A percentile compares a stretch with the other conserved stretches of the same genome.
phyloP scores from a whole-genome alignment of 2,113 vertebrate species.

The Ictalurus furcatus region DNA sequence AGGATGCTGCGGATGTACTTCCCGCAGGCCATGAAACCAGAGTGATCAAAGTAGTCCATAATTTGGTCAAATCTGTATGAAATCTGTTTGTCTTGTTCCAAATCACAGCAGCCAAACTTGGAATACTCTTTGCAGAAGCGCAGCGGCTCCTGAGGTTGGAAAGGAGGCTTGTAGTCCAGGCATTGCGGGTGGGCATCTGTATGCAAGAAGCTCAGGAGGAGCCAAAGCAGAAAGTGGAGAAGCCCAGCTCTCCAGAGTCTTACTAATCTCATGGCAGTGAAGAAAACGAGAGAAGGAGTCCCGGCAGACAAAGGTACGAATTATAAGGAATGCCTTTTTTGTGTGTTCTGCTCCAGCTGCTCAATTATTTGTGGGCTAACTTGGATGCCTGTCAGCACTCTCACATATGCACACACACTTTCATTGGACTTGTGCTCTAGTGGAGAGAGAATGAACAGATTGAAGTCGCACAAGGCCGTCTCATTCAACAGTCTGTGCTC shows the following conservation, averaged over 20 bases:
- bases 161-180: conserved; percentile 81
- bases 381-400: conserved; percentile 23
- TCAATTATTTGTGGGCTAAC: neutral
- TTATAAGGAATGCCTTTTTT: conserved; percentile 24
- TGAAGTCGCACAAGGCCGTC: conserved; percentile 58
- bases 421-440: conserved; percentile 43
- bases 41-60: conserved; percentile 75
- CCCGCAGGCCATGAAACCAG: conserved; percentile 70
- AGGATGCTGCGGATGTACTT: conserved; percentile 75
- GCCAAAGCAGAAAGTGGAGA: conserved; percentile 46
- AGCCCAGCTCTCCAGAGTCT: conserved; percentile 16
- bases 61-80: conserved; percentile 67
- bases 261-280: conserved; percentile 38
- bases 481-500: conserved; percentile 73
- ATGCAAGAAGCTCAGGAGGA: conserved; percentile 59
- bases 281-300: neutral
- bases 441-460: conserved; percentile 22
- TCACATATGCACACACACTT: conserved; percentile 8
- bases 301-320: conserved; percentile 14
- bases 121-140: conserved; percentile 76
- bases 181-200: conserved; percentile 74
- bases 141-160: conserved; percentile 74
- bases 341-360: neutral
- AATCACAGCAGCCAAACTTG: conserved; percentile 79
- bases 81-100: conserved; percentile 67